These are phyloP conservation scores for Acanthococcus lagerstroemiae DNA, from an alignment of 2,888 invertebrate species.

Conservation along the genomic window DNA sequence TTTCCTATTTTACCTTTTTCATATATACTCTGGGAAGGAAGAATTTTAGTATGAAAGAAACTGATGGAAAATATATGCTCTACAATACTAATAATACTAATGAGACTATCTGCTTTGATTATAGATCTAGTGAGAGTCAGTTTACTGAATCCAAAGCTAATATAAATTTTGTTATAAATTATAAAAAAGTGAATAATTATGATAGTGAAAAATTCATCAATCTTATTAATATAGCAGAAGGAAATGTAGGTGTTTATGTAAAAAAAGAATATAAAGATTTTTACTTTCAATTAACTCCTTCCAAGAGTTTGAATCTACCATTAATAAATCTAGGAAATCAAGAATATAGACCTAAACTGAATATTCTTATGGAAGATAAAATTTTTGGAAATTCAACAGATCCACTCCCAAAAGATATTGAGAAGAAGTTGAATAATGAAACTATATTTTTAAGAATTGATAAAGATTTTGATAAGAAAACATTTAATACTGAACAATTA, in stretches of 20 bases:
- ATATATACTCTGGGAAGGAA: background rate
- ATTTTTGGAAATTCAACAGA: background rate
- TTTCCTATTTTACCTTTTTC: background rate
- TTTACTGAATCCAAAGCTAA: background rate
- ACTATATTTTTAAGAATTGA: constrained; percentile 5
- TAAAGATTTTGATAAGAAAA: background rate
- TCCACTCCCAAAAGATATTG: background rate
- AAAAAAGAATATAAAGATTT: background rate
- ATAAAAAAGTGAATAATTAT: background rate
- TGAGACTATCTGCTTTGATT: background rate
- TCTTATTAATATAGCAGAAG: background rate
- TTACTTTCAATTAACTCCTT: background rate
- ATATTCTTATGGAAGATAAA: background rate
- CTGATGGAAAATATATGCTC: background rate
- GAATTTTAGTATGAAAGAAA: background rate
- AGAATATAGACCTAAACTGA: background rate
- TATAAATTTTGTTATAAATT: background rate
- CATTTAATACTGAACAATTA: background rate
- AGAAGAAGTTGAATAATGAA: background rate
- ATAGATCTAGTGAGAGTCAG: background rate
- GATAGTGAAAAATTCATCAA: background rate
- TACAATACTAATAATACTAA: background rate
- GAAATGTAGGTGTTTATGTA: background rate
- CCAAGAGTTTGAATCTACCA: background rate
- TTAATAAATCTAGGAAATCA: background rate